Percentiles rank a stretch among this genome's conserved stretches.
Evolutionary conservation across 2,888 invertebrate genomes (phyloP).

Genomic region (Xanthia icteritia): DNA sequence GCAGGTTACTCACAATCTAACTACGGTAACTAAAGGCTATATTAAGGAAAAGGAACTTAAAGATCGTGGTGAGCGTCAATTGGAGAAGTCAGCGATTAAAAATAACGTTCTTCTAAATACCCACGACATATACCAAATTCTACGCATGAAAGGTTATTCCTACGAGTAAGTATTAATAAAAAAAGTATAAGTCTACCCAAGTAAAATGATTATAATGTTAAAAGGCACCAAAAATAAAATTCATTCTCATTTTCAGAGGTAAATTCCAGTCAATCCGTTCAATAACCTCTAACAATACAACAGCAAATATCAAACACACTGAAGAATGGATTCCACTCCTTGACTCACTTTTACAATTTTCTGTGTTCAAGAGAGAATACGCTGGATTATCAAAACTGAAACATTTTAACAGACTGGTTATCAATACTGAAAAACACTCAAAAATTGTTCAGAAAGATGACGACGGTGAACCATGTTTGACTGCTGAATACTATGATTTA

Average conservation of each 20-base stretch:
- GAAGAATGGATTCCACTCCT: constrained; percentile 61
- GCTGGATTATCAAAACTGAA: constrained; percentile 43
- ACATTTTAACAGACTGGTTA: constrained; percentile 20
- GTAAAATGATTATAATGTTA: not conserved
- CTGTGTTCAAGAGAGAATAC: constrained; percentile 56
- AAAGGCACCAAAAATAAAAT: not conserved
- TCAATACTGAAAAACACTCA: constrained; percentile 12
- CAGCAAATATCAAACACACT: constrained; percentile 87
- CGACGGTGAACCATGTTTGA: constrained; percentile 34
- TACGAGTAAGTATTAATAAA: constrained; percentile 38
- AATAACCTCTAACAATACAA: constrained; percentile 85
- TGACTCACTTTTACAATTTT: constrained; percentile 62
- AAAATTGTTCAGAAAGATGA: not conserved
- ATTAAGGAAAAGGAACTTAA: not conserved
- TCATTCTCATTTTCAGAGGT: constrained; percentile 29
- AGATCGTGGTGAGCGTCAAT: not conserved
- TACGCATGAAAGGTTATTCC: constrained; percentile 50
- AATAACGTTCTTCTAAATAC: not conserved
- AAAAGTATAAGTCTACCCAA: not conserved
- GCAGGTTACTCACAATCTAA: constrained; percentile 24
- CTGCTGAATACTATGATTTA: constrained; percentile 33
- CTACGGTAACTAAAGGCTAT: constrained; percentile 34
- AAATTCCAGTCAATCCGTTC: constrained; percentile 51
- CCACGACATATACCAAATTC: constrained; percentile 41
- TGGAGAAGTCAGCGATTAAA: not conserved